Evolutionary conservation across 2,888 invertebrate genomes (phyloP).

Genomic region (Hypolimnas misippus): DNA sequence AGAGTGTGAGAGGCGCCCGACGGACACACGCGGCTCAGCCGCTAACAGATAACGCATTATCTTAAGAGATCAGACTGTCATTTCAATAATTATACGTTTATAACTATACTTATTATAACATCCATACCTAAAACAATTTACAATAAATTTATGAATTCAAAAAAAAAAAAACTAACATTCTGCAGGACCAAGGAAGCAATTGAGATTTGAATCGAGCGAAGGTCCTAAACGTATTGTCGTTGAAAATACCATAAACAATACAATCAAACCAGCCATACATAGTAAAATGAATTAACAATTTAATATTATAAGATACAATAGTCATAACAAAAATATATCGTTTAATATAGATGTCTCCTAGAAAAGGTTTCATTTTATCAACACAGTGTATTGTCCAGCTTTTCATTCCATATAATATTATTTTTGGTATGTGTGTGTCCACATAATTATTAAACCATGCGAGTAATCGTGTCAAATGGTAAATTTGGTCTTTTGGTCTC

Average conservation of each 20-base stretch:
- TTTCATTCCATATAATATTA: slow-evolving; percentile 55
- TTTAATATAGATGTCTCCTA: slow-evolving; percentile 61
- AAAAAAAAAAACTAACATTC: slow-evolving; percentile 51
- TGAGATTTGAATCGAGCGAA: slow-evolving; percentile 49
- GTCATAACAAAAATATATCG: slow-evolving; percentile 77
- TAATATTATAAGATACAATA: slow-evolving; percentile 66
- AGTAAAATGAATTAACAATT: slow-evolving; percentile 75
- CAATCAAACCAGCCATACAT: slow-evolving; percentile 71
- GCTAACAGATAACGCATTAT: slow-evolving; percentile 61
- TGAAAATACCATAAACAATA: slow-evolving; percentile 59
- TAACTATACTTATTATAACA: slow-evolving; percentile 77
- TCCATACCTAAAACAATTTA: slow-evolving; percentile 79
- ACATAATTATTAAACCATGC: slow-evolving; percentile 64
- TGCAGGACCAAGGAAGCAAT: slow-evolving; percentile 48
- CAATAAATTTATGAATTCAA: slow-evolving; percentile 58
- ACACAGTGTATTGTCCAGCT: slow-evolving; percentile 60
- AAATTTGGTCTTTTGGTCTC: not conserved
- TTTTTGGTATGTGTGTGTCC: slow-evolving; percentile 77
- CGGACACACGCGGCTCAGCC: slow-evolving; percentile 52
- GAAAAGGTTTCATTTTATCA: slow-evolving; percentile 49
- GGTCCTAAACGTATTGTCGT: slow-evolving; percentile 41
- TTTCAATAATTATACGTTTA: slow-evolving; percentile 79
- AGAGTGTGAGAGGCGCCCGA: slow-evolving; percentile 51
- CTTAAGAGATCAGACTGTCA: slow-evolving; percentile 83
- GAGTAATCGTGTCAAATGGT: slow-evolving; percentile 54